These are phyloP conservation scores for Ferrisia virgata DNA, from an alignment of 2,888 invertebrate species.

Conservation along the genomic window DNA sequence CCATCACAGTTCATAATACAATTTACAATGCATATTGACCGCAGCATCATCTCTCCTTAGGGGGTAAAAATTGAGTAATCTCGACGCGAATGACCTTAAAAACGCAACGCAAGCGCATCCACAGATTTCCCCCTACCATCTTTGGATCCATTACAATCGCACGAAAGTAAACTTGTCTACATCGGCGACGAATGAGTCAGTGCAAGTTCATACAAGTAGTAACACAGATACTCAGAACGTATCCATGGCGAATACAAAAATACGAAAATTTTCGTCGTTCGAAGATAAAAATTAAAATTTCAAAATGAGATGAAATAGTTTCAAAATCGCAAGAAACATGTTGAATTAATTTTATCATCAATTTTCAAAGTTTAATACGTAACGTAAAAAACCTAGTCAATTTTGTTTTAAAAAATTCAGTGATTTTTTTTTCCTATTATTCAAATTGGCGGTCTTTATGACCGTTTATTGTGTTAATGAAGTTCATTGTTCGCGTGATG, in stretches of 20 bases:
- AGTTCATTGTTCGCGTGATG: constrained; percentile 24
- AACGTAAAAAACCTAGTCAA: background rate
- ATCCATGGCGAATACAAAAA: background rate
- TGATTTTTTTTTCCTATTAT: background rate
- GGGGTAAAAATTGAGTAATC: constrained; percentile 1
- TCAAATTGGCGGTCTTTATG: background rate
- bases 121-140: background rate
- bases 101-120: constrained; percentile 19
- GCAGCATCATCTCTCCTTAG: background rate
- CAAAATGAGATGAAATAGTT: background rate
- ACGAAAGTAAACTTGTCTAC: constrained; percentile 11
- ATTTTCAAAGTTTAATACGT: background rate
- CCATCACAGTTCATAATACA: too few species aligned
- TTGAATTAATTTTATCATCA: background rate
- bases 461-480: background rate
- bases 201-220: background rate
- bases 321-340: background rate
- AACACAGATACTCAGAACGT: background rate
- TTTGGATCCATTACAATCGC: background rate
- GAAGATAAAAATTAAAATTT: background rate
- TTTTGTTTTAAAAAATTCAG: background rate
- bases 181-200: background rate
- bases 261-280: background rate
- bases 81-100: constrained; percentile 11
- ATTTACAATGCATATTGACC: background rate